A percentile compares a stretch with the other conserved stretches of the same genome.
phyloP scores from a whole-genome alignment of 1,140 invertebrate species.

The Drosophila arizonae region DNA sequence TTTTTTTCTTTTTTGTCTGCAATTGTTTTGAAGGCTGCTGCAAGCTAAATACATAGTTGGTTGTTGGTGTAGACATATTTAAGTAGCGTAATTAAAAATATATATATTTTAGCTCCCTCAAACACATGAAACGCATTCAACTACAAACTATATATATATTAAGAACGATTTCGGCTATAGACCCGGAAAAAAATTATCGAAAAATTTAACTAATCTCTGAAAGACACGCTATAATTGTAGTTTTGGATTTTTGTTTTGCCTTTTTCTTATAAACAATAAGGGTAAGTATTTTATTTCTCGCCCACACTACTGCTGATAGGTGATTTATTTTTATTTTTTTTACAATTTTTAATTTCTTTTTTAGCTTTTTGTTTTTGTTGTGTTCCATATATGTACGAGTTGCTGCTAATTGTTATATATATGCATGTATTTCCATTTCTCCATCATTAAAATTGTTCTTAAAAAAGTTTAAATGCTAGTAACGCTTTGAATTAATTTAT shows the following conservation, averaged over 20 bases:
- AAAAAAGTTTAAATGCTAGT: constrained; percentile 56
- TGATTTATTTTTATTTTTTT: constrained; percentile 27
- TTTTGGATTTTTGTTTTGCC: constrained; percentile 20
- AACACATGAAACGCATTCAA: constrained; percentile 22
- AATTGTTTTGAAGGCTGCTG: constrained; percentile 26
- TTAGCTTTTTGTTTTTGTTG: constrained; percentile 11
- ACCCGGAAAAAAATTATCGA: constrained; percentile 34
- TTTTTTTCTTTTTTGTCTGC: neutral
- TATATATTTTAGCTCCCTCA: constrained; percentile 38
- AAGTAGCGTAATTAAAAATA: constrained; percentile 44
- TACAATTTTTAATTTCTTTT: constrained; percentile 26
- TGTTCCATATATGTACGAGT: constrained; percentile 29
- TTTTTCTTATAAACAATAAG: constrained; percentile 25
- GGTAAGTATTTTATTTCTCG: constrained; percentile 43
- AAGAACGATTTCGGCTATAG: constrained; percentile 43
- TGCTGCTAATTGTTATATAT: constrained; percentile 14
- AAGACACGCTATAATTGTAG: constrained; percentile 40
- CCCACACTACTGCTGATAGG: constrained; percentile 40
- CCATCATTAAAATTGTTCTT: constrained; percentile 52
- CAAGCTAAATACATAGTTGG: constrained; percentile 26
- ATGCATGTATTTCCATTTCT: constrained; percentile 30
- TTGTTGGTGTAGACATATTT: constrained; percentile 15
- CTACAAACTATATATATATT: constrained; percentile 36
- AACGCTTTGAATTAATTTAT: constrained; percentile 59
- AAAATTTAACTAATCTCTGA: constrained; percentile 42